These are phyloP conservation scores for Ophion ellenae DNA, from an alignment of 2,888 invertebrate species.

Conservation along the genomic window DNA sequence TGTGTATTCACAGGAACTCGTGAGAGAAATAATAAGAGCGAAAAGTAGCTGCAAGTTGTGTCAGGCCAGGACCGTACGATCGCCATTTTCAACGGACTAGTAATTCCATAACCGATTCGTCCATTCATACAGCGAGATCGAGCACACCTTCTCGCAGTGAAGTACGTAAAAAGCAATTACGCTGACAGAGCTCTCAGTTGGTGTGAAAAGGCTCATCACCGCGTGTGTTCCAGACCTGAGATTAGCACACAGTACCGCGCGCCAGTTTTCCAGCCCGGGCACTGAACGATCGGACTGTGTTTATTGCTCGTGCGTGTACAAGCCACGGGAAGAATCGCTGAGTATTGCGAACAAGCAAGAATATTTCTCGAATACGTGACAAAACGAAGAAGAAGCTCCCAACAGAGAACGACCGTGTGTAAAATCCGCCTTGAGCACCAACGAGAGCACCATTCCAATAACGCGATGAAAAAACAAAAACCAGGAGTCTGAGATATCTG, in stretches of 20 bases:
- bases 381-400: constrained; percentile 53
- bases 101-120: neutral
- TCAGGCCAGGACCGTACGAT: no score
- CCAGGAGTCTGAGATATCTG: neutral
- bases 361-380: constrained; percentile 25
- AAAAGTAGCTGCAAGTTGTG: no score
- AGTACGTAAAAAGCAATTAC: neutral
- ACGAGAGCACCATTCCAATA: constrained; percentile 73
- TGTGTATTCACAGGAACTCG: neutral
- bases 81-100: neutral
- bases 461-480: constrained; percentile 19
- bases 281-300: neutral
- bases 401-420: constrained; percentile 42
- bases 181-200: neutral
- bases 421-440: constrained; percentile 70
- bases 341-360: neutral
- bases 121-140: neutral
- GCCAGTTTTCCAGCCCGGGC: neutral
- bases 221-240: neutral
- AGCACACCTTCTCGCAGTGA: neutral
- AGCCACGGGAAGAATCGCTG: neutral
- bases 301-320: neutral
- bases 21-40: neutral
- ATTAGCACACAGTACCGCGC: neutral
- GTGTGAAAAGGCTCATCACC: neutral